Percentiles rank a stretch among this genome's conserved stretches.
phyloP scores from a whole-genome alignment of 2,888 invertebrate genomes.

The Neuroscelio doddi region DNA sequence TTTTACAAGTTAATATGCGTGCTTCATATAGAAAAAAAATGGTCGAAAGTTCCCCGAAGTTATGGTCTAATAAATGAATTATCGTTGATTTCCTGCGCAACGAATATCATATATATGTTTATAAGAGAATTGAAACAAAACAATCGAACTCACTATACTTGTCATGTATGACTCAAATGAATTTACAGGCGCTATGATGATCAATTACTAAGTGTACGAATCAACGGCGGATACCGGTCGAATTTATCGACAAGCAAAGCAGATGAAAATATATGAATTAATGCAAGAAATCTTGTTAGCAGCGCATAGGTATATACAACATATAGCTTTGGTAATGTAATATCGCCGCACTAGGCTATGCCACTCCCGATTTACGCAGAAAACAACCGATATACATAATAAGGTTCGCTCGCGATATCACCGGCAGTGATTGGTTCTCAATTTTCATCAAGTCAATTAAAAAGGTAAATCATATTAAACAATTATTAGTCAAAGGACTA shows the following conservation, averaged over 20 bases:
- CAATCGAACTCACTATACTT: conserved; percentile 15
- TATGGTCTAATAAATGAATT: conserved; percentile 22
- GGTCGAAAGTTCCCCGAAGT: conserved; percentile 4
- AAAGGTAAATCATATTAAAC: conserved; percentile 14
- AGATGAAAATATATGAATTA: conserved; percentile 27
- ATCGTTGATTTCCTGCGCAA: conserved; percentile 30
- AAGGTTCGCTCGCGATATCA: conserved; percentile 35
- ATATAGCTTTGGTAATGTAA: conserved; percentile 67
- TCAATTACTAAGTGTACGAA: conserved; percentile 67
- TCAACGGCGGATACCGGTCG: conserved; percentile 41
- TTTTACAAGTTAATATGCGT: no score
- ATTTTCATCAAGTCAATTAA: conserved; percentile 34
- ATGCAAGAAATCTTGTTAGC: conserved; percentile 59
- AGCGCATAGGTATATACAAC: conserved; percentile 59
- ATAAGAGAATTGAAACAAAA: conserved; percentile 10
- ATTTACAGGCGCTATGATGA: conserved; percentile 49
- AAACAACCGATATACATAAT: conserved; percentile 45
- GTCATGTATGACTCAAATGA: conserved; percentile 21
- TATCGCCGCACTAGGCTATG: conserved; percentile 63
- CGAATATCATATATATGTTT: conserved; percentile 31
- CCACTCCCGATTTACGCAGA: conserved; percentile 48
- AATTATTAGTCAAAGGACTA: conserved; percentile 2
- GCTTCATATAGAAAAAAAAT: conserved; percentile 31
- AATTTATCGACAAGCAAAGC: conserved; percentile 37
- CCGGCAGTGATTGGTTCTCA: conserved; percentile 28